Percentiles rank a stretch among this genome's conserved stretches.
Evolutionary conservation across 2,888 invertebrate genomes (phyloP).

Genomic region (Perizoma affinitatum): DNA sequence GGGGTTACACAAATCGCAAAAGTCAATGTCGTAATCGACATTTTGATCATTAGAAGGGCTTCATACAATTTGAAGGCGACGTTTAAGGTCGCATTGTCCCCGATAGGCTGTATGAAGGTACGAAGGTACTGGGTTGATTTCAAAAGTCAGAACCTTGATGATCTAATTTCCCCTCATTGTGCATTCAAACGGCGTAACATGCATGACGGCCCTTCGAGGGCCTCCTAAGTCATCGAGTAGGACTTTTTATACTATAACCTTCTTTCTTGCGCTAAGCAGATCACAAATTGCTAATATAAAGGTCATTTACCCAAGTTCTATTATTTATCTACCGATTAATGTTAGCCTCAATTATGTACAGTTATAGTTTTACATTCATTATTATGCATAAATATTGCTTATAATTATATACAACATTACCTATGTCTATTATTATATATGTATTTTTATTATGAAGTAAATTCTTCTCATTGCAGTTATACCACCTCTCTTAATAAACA

Average conservation of each 20-base stretch:
- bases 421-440: no score
- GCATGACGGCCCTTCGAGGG: conserved; percentile 74
- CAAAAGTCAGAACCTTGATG: conserved; percentile 80
- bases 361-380: no score
- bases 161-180: conserved; percentile 82
- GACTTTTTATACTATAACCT: conserved; percentile 4
- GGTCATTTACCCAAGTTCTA: no score
- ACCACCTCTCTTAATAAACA: no score
- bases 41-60: conserved; percentile 79
- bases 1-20: conserved; percentile 66
- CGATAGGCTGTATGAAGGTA: conserved; percentile 60
- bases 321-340: no score
- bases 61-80: conserved; percentile 71
- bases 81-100: conserved; percentile 71
- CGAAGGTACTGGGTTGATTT: conserved; percentile 70
- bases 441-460: no score
- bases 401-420: no score
- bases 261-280: no score
- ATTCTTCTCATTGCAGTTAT: no score
- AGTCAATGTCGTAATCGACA: conserved; percentile 73
- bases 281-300: no score
- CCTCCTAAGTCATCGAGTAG: conserved; percentile 38
- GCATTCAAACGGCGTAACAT: conserved; percentile 78
- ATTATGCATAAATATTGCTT: no score
- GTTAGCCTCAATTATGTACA: no score